These are phyloP conservation scores for Ostrea edulis DNA, from an alignment of 1,140 invertebrate genomes.

Conservation along the genomic window DNA sequence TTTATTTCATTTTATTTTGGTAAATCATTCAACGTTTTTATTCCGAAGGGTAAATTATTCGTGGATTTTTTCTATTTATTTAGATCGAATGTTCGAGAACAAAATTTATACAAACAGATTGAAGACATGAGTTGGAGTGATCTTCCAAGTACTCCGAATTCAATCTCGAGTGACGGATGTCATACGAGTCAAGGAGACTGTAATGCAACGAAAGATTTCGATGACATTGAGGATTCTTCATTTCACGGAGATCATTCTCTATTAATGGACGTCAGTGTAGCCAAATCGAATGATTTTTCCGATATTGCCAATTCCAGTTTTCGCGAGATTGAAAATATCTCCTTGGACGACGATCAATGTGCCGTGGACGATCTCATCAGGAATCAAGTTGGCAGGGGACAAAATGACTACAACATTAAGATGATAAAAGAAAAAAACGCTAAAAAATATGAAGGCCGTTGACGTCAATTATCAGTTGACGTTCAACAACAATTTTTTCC, in stretches of 20 bases:
- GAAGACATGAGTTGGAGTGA: not conserved
- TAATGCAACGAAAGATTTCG: not conserved
- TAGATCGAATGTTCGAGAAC: not conserved
- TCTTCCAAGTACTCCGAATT: not conserved
- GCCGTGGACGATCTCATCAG: not conserved
- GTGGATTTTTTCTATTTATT: not conserved
- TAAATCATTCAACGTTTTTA: not conserved
- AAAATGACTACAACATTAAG: conserved; percentile 6
- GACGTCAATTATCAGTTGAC: conserved; percentile 20
- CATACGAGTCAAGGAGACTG: not conserved
- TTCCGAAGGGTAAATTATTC: no score
- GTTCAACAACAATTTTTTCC: conserved; percentile 26
- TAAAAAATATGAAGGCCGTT: conserved; percentile 13
- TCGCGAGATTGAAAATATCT: not conserved
- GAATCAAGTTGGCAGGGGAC: conserved; percentile 19
- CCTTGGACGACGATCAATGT: not conserved
- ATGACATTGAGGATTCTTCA: conserved; percentile 5
- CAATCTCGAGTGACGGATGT: not conserved
- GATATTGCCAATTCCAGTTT: not conserved
- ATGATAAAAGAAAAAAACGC: not conserved
- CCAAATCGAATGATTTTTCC: not conserved
- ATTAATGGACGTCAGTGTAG: not conserved
- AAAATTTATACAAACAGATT: not conserved
- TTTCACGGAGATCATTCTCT: conserved; percentile 6
- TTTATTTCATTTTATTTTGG: not conserved